A percentile compares a stretch with the other conserved stretches of the same genome.
phyloP scores from a whole-genome alignment of 2,797 vertebrate species.

The Sebastes iracundus region DNA sequence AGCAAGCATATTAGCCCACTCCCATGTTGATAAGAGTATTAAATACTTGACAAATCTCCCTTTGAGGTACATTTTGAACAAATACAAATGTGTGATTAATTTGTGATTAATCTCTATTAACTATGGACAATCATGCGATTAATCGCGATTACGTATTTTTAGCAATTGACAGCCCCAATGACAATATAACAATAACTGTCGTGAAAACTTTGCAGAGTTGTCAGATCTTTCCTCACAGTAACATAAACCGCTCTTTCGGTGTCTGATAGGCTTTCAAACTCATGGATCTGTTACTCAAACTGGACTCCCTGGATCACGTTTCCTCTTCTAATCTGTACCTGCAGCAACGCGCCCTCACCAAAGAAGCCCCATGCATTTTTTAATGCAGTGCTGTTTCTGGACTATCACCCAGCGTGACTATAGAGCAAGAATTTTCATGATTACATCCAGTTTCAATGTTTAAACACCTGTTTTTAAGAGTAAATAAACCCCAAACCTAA shows the following conservation, averaged over 20 bases:
- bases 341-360: neutral
- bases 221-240: neutral
- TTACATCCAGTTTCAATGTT: neutral
- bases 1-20: too few relatives aligned
- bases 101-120: too few relatives aligned
- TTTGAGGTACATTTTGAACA: too few relatives aligned
- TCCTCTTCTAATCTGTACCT: neutral
- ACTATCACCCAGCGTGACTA: neutral
- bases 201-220: neutral
- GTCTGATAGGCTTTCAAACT: constrained; percentile 9
- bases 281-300: constrained; percentile 2
- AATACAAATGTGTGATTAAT: too few relatives aligned
- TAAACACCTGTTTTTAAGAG: neutral
- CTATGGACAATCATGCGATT: too few relatives aligned
- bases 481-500: neutral
- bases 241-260: neutral
- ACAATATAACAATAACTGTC: neutral
- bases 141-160: too few relatives aligned
- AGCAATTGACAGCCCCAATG: too few relatives aligned
- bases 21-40: too few relatives aligned
- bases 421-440: neutral
- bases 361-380: neutral
- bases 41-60: too few relatives aligned
- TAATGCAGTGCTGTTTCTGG: neutral
- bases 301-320: neutral